Percentiles rank a stretch among this genome's conserved stretches.
These are phyloP conservation scores for Apostichopus californicus DNA, from an alignment of 35 echinoderm and acorn worm species.

Conservation along the genomic window DNA sequence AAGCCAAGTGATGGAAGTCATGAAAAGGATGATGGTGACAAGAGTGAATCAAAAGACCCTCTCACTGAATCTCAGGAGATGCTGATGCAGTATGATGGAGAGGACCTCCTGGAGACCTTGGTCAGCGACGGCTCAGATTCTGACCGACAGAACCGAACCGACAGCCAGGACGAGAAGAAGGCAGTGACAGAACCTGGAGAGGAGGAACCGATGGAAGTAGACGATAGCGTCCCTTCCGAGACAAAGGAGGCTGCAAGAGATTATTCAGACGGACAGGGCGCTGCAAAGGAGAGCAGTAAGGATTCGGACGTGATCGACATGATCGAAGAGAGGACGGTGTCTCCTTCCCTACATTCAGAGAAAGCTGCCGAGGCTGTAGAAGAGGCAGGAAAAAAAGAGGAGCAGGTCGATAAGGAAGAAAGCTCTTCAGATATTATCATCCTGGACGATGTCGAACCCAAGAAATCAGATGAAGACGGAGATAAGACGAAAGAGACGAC, in stretches of 20 bases:
- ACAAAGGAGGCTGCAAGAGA: background rate
- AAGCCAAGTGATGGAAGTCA: background rate
- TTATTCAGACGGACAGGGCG: background rate
- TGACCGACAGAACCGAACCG: background rate
- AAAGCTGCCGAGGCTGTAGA: background rate
- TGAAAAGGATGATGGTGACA: slow-evolving; percentile 4
- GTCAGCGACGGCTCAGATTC: slow-evolving; percentile 28
- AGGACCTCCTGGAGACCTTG: slow-evolving; percentile 46
- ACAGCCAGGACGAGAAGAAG: background rate
- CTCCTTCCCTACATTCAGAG: background rate
- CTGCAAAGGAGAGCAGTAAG: background rate
- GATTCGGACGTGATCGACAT: slow-evolving; percentile 54
- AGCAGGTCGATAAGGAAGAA: background rate
- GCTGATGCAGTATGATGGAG: slow-evolving; percentile 49
- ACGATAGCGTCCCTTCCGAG: background rate
- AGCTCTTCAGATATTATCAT: background rate
- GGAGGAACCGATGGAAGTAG: slow-evolving; percentile 44
- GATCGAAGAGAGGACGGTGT: slow-evolving; percentile 57
- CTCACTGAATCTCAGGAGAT: slow-evolving; percentile 40
- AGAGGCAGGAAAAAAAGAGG: background rate
- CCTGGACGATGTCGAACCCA: background rate
- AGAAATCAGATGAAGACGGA: background rate
- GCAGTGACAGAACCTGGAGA: background rate
- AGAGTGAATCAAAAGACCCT: background rate
- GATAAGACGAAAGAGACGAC: slow-evolving; percentile 34